Conservation (phyloP, 2,888 invertebrate genomes). For the Bhutanitis thaidina region DNA sequence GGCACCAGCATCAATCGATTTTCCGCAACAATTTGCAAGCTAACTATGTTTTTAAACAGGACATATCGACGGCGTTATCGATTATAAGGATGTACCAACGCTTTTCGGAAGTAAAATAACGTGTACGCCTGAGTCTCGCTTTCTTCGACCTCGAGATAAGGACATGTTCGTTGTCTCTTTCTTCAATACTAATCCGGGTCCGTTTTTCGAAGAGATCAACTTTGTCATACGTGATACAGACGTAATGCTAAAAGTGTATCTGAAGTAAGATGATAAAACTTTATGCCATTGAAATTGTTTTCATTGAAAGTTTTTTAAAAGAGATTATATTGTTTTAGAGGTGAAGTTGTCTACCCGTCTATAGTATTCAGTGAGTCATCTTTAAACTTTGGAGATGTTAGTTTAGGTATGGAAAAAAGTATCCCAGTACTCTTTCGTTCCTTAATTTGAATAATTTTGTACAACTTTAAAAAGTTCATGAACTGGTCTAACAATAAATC, state of each 20-base stretch:
- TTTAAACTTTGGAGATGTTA: constrained; percentile 78
- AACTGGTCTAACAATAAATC: too few relatives aligned
- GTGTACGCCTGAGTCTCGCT: constrained; percentile 67
- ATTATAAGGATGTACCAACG: constrained; percentile 59
- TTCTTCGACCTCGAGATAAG: constrained; percentile 70
- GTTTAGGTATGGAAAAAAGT: constrained; percentile 71
- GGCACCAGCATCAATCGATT: too few relatives aligned
- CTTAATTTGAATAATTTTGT: neutral
- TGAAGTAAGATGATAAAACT: constrained; percentile 67
- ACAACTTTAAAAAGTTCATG: neutral
- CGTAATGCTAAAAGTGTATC: constrained; percentile 73
- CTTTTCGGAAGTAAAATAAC: constrained; percentile 79
- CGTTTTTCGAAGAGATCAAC: constrained; percentile 81
- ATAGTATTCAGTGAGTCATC: constrained; percentile 72
- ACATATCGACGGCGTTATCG: constrained; percentile 79
- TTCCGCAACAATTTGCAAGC: too few relatives aligned
- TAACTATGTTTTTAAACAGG: constrained; percentile 46
- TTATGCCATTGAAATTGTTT: neutral
- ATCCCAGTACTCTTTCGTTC: neutral
- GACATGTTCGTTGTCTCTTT: constrained; percentile 78
- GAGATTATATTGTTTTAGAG: constrained; percentile 60
- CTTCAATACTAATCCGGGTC: constrained; percentile 78
- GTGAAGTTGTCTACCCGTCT: constrained; percentile 81
- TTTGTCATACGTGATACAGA: constrained; percentile 80
- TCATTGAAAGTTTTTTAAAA: neutral